Percentiles rank a stretch among this genome's conserved stretches.
These are phyloP conservation scores for Cebuella pygmaea DNA, from an alignment of 2,797 vertebrate genomes.

Conservation along the genomic window DNA sequence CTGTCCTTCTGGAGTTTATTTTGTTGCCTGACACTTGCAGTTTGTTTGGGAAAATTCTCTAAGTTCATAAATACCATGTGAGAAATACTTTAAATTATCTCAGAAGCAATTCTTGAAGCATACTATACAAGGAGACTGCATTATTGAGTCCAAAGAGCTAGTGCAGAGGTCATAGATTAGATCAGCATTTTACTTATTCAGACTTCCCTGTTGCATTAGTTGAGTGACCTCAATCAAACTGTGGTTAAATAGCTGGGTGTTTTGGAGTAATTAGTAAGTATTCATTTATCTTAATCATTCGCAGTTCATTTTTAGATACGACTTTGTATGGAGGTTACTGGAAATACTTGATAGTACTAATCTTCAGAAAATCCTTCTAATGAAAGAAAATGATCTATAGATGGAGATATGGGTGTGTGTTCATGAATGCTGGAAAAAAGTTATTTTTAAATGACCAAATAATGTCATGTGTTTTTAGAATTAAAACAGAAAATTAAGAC, in stretches of 20 bases:
- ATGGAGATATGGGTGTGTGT: background rate
- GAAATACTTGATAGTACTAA: slow-evolving; percentile 24
- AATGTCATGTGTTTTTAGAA: slow-evolving; percentile 32
- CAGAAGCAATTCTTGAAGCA: slow-evolving; percentile 24
- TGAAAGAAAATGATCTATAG: slow-evolving; percentile 18
- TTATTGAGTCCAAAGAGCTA: background rate
- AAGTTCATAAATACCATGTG: background rate
- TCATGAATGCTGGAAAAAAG: background rate
- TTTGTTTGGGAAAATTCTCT: slow-evolving; percentile 25
- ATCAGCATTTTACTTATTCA: slow-evolving; percentile 2
- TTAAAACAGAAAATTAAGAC: slow-evolving; percentile 30
- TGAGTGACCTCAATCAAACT: slow-evolving; percentile 62
- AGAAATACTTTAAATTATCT: slow-evolving; percentile 26
- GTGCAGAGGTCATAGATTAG: background rate
- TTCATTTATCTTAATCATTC: background rate
- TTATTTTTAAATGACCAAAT: slow-evolving; percentile 40
- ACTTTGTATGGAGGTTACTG: background rate
- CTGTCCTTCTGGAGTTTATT: slow-evolving; percentile 47
- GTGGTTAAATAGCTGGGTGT: slow-evolving; percentile 42
- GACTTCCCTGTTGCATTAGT: slow-evolving; percentile 54
- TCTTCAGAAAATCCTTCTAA: background rate
- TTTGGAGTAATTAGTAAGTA: slow-evolving; percentile 51
- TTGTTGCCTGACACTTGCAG: slow-evolving; percentile 8
- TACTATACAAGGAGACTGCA: background rate
- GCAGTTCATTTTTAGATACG: slow-evolving; percentile 40